A percentile compares a stretch with the other conserved stretches of the same genome.
These are phyloP conservation scores for Molanna angustata DNA, from an alignment of 2,888 invertebrate species.

Conservation along the genomic window DNA sequence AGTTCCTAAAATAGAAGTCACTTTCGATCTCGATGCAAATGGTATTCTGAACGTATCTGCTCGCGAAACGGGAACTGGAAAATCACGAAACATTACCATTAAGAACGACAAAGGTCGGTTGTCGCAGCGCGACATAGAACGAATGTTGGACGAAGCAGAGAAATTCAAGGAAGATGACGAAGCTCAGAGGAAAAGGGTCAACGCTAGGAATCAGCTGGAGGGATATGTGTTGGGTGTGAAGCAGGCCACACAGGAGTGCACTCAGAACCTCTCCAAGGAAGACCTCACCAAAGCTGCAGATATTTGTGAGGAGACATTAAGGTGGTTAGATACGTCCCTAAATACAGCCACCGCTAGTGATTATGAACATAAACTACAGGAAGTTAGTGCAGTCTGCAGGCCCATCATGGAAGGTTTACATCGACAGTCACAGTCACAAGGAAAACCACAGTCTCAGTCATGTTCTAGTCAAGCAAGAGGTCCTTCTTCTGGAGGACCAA, in stretches of 20 bases:
- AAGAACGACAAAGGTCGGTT: conserved; percentile 80
- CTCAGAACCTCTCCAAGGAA: conserved; percentile 57
- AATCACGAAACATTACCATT: conserved; percentile 74
- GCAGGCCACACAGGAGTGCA: conserved; percentile 64
- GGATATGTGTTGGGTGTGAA: conserved; percentile 67
- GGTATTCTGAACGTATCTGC: conserved; percentile 83
- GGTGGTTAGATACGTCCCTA: conserved; percentile 72
- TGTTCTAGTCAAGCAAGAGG: background rate
- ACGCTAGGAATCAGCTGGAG: conserved; percentile 70
- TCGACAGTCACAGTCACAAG: background rate
- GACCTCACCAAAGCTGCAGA: conserved; percentile 57
- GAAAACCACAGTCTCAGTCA: background rate
- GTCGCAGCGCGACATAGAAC: conserved; percentile 78
- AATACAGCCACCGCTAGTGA: conserved; percentile 63
- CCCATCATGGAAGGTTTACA: conserved; percentile 48
- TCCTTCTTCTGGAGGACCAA: conserved; percentile 37
- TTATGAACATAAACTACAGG: conserved; percentile 59
- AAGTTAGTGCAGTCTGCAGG: conserved; percentile 57
- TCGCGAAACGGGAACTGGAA: conserved; percentile 63
- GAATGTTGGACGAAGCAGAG: conserved; percentile 75
- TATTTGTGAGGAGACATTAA: conserved; percentile 60
- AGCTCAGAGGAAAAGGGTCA: conserved; percentile 63
- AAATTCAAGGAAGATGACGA: conserved; percentile 71
- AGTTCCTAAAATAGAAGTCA: conserved; percentile 66
- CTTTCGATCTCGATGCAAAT: conserved; percentile 75